phyloP scores from a whole-genome alignment of 1,140 invertebrate species.

The Lordiphosa mommai region DNA sequence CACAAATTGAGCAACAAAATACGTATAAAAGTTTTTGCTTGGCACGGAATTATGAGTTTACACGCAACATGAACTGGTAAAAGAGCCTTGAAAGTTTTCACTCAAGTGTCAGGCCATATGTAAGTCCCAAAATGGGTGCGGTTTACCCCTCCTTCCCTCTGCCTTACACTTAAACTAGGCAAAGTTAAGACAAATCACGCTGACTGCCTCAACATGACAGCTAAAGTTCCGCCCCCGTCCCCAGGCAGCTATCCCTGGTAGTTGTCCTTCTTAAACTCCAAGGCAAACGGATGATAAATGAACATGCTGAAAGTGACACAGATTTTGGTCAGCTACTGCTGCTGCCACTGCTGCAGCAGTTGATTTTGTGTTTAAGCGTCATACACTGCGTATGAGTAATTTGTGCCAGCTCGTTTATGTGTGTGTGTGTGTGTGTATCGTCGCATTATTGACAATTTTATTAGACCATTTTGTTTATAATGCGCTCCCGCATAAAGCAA shows the following conservation, averaged over 20 bases:
- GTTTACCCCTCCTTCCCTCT: constrained; percentile 8
- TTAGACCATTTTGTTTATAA: constrained; percentile 53
- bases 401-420: not conserved
- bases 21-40: constrained; percentile 44
- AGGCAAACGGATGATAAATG: constrained; percentile 61
- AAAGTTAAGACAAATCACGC: constrained; percentile 59
- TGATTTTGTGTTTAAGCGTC: constrained; percentile 35
- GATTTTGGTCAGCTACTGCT: constrained; percentile 53
- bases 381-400: constrained; percentile 61
- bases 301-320: constrained; percentile 51
- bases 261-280: constrained; percentile 14
- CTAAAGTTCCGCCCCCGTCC: constrained; percentile 11
- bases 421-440: constrained; percentile 1
- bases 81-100: constrained; percentile 42
- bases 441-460: constrained; percentile 66
- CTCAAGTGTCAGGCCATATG: constrained; percentile 22
- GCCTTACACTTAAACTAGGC: not conserved
- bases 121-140: constrained; percentile 31
- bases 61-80: constrained; percentile 41
- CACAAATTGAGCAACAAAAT: constrained; percentile 57
- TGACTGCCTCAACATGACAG: constrained; percentile 63
- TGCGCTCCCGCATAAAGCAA: constrained; percentile 36
- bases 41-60: constrained; percentile 53
- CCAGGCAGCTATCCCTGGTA: no score
- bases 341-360: constrained; percentile 12